Evolutionary conservation across 1,140 invertebrate genomes (phyloP).

Genomic region (Pseudomyrmex cubaensis): DNA sequence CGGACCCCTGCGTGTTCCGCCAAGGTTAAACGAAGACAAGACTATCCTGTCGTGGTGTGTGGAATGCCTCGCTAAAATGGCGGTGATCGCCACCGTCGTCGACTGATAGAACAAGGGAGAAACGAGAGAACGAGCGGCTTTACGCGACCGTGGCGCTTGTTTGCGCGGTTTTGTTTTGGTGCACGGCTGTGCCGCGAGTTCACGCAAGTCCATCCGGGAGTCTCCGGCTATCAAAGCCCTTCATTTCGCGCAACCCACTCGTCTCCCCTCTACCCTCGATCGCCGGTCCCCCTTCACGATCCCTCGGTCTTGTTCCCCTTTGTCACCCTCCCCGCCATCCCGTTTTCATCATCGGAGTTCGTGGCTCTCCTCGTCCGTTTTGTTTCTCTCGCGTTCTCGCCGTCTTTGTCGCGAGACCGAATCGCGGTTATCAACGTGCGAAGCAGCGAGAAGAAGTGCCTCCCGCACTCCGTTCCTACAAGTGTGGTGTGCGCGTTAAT

Average conservation of each 20-base stretch:
- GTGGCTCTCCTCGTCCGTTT: constrained; percentile 6
- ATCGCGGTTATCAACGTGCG: constrained; percentile 18
- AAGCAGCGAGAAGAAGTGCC: constrained; percentile 1
- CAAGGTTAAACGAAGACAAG: constrained; percentile 55
- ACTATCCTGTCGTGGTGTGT: constrained; percentile 54
- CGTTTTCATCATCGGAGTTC: not conserved
- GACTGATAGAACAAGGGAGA: constrained; percentile 66
- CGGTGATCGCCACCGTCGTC: constrained; percentile 80
- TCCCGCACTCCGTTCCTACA: not conserved
- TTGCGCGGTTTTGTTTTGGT: constrained; percentile 73
- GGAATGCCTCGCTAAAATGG: constrained; percentile 80
- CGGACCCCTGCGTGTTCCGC: constrained; percentile 13
- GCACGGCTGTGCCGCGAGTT: constrained; percentile 46
- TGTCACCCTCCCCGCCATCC: not conserved
- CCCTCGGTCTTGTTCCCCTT: not conserved
- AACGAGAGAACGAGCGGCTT: not conserved
- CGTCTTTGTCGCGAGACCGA: not conserved
- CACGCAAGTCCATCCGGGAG: constrained; percentile 17
- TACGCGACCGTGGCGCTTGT: constrained; percentile 64
- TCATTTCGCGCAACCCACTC: constrained; percentile 18
- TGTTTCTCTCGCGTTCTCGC: constrained; percentile 23
- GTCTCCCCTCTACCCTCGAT: constrained; percentile 4
- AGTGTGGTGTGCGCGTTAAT: not conserved
- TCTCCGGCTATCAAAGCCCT: constrained; percentile 7
- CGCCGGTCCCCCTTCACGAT: constrained; percentile 8